Conservation (phyloP, 2,797 vertebrate species). For the Epinephelus malabaricus region DNA sequence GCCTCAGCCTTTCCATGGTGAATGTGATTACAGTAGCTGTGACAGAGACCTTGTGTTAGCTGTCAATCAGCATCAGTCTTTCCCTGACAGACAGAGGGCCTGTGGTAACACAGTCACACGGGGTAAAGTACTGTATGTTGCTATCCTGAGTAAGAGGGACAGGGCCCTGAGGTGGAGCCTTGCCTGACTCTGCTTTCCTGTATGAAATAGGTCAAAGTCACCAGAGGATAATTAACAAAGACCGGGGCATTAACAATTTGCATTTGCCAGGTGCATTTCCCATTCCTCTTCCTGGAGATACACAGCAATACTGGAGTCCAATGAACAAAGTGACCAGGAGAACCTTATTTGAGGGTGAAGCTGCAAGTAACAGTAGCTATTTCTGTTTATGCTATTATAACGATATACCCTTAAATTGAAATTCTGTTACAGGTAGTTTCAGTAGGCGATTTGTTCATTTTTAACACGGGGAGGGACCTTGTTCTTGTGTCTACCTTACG, state of each 20-base stretch:
- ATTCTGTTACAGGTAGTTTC: not conserved
- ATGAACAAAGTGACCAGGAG: not conserved
- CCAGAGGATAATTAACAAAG: conserved; percentile 23
- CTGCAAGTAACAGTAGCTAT: not conserved
- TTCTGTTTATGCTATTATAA: not conserved
- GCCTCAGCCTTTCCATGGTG: conserved; percentile 47
- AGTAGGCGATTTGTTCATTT: no score
- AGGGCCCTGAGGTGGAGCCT: conserved; percentile 28
- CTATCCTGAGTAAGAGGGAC: conserved; percentile 39
- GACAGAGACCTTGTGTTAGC: conserved; percentile 77
- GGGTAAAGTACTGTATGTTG: conserved; percentile 40
- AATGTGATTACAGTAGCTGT: conserved; percentile 74
- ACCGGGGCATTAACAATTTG: not conserved
- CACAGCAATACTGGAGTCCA: not conserved
- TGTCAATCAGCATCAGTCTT: conserved; percentile 80
- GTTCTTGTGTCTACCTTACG: no score
- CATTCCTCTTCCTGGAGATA: not conserved
- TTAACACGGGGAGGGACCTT: no score
- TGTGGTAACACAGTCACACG: conserved; percentile 46
- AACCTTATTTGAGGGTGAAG: not conserved
- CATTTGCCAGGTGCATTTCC: not conserved
- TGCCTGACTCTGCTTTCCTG: not conserved
- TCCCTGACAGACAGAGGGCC: conserved; percentile 64
- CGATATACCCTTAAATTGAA: not conserved
- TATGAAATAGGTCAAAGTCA: conserved; percentile 46